Conservation (phyloP, 2,797 vertebrate genomes). For the Microcaecilia unicolor region DNA sequence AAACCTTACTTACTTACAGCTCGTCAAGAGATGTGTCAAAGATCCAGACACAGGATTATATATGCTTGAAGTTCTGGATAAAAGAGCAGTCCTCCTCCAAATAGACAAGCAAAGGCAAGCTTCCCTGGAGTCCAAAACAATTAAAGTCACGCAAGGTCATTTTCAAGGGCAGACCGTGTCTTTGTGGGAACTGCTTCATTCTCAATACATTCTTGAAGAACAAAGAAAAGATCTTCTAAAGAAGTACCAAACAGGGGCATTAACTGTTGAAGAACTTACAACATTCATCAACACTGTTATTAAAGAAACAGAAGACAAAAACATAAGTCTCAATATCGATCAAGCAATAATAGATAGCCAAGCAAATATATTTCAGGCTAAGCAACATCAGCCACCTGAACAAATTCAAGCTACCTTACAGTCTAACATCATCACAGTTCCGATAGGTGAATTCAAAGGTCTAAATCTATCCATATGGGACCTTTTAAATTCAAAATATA, state of each 20-base stretch:
- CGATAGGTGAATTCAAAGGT: too few relatives aligned
- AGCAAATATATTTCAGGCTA: slow-evolving; percentile 31
- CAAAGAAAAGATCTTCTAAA: slow-evolving; percentile 38
- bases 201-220: slow-evolving; percentile 40
- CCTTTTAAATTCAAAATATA: slow-evolving; percentile 7
- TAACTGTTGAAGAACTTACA: background rate
- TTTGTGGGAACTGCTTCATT: slow-evolving; percentile 41
- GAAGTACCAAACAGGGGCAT: background rate
- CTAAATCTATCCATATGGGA: too few relatives aligned
- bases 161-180: slow-evolving; percentile 16
- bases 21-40: slow-evolving; percentile 47
- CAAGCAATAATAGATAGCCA: slow-evolving; percentile 38
- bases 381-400: slow-evolving; percentile 66
- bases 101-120: slow-evolving; percentile 9
- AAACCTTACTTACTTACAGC: slow-evolving; percentile 42
- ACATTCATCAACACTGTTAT: slow-evolving; percentile 2
- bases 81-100: too few relatives aligned
- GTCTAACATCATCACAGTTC: too few relatives aligned
- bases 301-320: background rate
- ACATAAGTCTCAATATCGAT: too few relatives aligned
- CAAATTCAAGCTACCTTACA: background rate
- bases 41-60: slow-evolving; percentile 44
- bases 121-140: slow-evolving; percentile 32
- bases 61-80: slow-evolving; percentile 23
- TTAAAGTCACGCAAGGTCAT: background rate